A percentile compares a stretch with the other conserved stretches of the same genome.
Evolutionary conservation across 1,140 invertebrate genomes (phyloP).

Genomic region (Drosophila busckii): DNA sequence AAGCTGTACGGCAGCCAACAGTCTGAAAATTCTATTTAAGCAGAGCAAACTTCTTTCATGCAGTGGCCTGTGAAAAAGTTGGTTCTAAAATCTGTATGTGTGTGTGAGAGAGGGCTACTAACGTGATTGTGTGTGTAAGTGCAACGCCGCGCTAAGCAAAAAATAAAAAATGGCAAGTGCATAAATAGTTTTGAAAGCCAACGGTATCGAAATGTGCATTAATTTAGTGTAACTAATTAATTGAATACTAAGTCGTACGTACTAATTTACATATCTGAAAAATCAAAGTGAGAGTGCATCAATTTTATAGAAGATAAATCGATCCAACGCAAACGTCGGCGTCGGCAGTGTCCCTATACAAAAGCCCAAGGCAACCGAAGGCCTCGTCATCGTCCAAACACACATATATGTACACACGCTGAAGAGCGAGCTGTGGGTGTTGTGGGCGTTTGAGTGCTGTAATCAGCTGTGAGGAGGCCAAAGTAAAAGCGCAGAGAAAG

Average conservation of each 20-base stretch:
- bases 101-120: slow-evolving; percentile 15
- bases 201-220: slow-evolving; percentile 18
- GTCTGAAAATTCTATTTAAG: slow-evolving; percentile 35
- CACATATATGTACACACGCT: slow-evolving; percentile 10
- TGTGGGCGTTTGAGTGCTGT: slow-evolving; percentile 26
- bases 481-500: slow-evolving; percentile 8
- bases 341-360: slow-evolving; percentile 12
- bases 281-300: slow-evolving; percentile 53
- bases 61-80: slow-evolving; percentile 23
- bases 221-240: slow-evolving; percentile 5
- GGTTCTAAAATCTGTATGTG: slow-evolving; percentile 24
- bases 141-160: slow-evolving; percentile 32
- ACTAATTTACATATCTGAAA: slow-evolving; percentile 19
- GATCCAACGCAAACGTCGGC: slow-evolving; percentile 47
- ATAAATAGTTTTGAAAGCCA: slow-evolving; percentile 53
- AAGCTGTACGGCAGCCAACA: slow-evolving; percentile 8
- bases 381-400: slow-evolving; percentile 26
- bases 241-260: background rate
- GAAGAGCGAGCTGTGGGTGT: slow-evolving; percentile 7
- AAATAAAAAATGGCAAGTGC: slow-evolving; percentile 48
- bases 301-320: slow-evolving; percentile 66
- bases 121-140: slow-evolving; percentile 11
- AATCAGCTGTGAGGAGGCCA: slow-evolving; percentile 36
- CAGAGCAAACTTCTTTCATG: slow-evolving; percentile 20
- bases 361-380: slow-evolving; percentile 40